Base-by-base conservation (phyloP, 1,140 invertebrate genomes). In the Mizuhopecten yessoensis region DNA sequence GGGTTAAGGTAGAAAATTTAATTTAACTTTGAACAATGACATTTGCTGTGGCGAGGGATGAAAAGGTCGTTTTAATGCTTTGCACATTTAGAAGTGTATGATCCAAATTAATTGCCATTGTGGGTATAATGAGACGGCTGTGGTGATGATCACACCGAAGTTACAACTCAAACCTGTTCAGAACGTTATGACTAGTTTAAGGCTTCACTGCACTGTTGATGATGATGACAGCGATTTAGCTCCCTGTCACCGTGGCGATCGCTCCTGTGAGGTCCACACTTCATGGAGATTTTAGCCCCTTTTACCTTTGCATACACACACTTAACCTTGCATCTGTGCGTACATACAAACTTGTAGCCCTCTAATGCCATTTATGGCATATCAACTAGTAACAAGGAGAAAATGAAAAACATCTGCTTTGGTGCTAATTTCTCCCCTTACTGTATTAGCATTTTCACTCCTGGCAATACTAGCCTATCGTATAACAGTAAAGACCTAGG, bases 401-500 rank as follows among this genome's bases (percentile, higher is more conserved):
- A 75, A 75, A 75, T 75, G 57, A 75, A 75, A 75, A 75, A 75
- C 57, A 75, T 75, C 57, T 75, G 57, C 57, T 75, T 75, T 75
- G 57, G 23, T 75, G 57, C 57, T 75, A 75, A 75, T 75, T 75
- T 75, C 57, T 75, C 57, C n/a, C 23, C 57, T 75, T 75, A 75
- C 57, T 5, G 57, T n/a, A 75, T 75, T 75, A 75, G 57, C 57
- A 75, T 75, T 75, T 75, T 75, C 57, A 29, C 57, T 75, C 23
- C 57, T 75, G 57, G 11, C 57, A 75, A 75, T 29, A 75, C 57
- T 75, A 29, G 57, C 23, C 57, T 75, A 75, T 75, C 57, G 23
- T 29, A 75, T 75, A 75, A 75, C 57, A 29, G 57, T 75, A 75
- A 75, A 75, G 57, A 23, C n/a, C 23, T 17, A 5, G n/a, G 57